Evolutionary conservation across 2,888 invertebrate genomes (phyloP).

Genomic region (Chrysolina haemoptera): DNA sequence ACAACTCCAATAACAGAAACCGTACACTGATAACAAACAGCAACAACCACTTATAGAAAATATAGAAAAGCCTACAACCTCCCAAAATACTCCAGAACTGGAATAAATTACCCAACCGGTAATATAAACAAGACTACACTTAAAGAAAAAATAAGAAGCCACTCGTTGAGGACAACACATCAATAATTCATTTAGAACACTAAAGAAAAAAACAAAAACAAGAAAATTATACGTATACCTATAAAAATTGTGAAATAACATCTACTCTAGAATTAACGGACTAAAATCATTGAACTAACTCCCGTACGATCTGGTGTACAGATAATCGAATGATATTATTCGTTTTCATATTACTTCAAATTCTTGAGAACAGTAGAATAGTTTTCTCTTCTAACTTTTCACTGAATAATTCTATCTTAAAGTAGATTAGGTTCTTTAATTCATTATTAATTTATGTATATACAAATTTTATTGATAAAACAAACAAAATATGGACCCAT

Average conservation of each 20-base stretch:
- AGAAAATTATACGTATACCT: too few relatives aligned
- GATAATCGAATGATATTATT: background rate
- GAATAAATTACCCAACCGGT: too few relatives aligned
- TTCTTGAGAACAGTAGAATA: background rate
- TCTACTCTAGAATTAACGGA: background rate
- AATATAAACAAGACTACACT: too few relatives aligned
- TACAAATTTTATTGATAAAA: background rate
- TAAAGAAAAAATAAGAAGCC: too few relatives aligned
- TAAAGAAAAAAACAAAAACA: too few relatives aligned
- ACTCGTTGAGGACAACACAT: too few relatives aligned
- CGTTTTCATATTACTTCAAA: background rate
- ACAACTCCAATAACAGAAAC: background rate
- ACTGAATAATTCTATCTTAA: background rate
- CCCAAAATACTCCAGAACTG: too few relatives aligned
- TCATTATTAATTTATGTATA: background rate
- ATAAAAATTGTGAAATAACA: background rate
- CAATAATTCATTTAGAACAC: too few relatives aligned
- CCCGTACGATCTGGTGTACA: background rate
- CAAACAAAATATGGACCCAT: background rate
- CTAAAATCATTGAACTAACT: background rate
- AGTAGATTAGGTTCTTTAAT: background rate
- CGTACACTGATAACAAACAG: too few relatives aligned
- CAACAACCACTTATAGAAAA: too few relatives aligned
- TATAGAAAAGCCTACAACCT: too few relatives aligned
- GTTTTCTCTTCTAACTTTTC: background rate